phyloP scores from a whole-genome alignment of 1,140 invertebrate species.

The Phthorimaea operculella region DNA sequence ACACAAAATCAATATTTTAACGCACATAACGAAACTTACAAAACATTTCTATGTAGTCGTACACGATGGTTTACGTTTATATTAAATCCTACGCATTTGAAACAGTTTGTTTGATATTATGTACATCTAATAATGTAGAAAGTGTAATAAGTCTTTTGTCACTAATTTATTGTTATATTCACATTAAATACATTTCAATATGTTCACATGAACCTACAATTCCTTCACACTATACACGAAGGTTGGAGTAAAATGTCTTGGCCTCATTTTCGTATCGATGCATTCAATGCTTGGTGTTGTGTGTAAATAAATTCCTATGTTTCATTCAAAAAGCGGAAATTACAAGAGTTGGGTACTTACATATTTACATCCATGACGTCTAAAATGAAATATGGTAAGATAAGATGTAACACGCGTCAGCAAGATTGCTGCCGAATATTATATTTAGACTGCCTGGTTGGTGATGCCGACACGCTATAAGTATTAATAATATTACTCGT shows the following conservation, averaged over 20 bases:
- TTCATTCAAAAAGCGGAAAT: conserved; percentile 20
- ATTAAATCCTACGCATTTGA: conserved; percentile 28
- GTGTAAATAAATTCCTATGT: not conserved
- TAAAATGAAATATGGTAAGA: too few relatives aligned
- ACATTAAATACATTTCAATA: conserved; percentile 43
- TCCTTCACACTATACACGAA: conserved; percentile 26
- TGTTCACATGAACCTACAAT: conserved; percentile 34
- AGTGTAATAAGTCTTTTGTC: conserved; percentile 40
- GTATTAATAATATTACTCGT: conserved; percentile 9
- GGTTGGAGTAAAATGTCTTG: conserved; percentile 16
- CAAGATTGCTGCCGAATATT: conserved; percentile 13
- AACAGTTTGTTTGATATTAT: conserved; percentile 44
- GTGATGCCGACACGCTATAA: not conserved
- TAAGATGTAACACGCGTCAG: not conserved
- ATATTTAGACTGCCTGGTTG: not conserved
- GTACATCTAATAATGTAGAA: conserved; percentile 35
- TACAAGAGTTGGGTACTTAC: conserved; percentile 23
- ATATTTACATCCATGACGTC: conserved; percentile 26
- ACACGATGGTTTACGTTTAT: conserved; percentile 26
- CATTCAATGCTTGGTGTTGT: not conserved
- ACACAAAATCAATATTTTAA: conserved; percentile 47
- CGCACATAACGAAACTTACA: conserved; percentile 57
- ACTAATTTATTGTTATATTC: conserved; percentile 61
- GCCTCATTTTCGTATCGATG: not conserved
- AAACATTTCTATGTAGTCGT: conserved; percentile 53